Percentiles rank a stretch among this genome's conserved stretches.
Evolutionary conservation across 2,797 vertebrate species (phyloP).

Genomic region (Anniella stebbinsi): DNA sequence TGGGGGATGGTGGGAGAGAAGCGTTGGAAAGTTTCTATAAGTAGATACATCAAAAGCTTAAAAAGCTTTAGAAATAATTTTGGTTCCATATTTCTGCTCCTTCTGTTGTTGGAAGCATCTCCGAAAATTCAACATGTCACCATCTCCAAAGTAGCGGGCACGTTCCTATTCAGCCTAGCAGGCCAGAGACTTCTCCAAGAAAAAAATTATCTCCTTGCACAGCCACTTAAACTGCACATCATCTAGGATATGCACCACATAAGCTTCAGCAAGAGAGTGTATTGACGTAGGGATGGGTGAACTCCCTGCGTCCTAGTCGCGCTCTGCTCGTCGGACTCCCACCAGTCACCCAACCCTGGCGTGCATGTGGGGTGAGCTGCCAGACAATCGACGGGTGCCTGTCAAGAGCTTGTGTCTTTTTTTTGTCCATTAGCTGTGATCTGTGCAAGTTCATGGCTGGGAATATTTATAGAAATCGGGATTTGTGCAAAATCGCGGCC

Average conservation of each 20-base stretch:
- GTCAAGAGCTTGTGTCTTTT: too few relatives aligned
- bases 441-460: too few relatives aligned
- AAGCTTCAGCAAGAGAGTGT: background rate
- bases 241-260: background rate
- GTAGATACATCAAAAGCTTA: constrained; percentile 22
- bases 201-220: background rate
- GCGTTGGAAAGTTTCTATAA: constrained; percentile 61
- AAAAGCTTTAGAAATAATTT: background rate
- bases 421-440: too few relatives aligned
- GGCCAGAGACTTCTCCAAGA: background rate
- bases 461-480: too few relatives aligned
- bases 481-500: too few relatives aligned
- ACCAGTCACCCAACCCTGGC: too few relatives aligned
- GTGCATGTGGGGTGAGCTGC: too few relatives aligned
- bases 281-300: background rate
- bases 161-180: background rate
- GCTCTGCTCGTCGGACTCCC: too few relatives aligned
- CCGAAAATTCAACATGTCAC: constrained; percentile 1
- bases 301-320: too few relatives aligned
- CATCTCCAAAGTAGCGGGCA: background rate
- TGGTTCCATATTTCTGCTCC: background rate
- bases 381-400: too few relatives aligned
- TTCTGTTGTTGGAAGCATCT: background rate
- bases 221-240: background rate
- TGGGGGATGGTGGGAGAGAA: constrained; percentile 45